Evolutionary conservation across 2,113 vertebrate genomes (phyloP), one percentile per base, ranked within the genome.

Genomic region (Oreotragus oreotragus): DNA sequence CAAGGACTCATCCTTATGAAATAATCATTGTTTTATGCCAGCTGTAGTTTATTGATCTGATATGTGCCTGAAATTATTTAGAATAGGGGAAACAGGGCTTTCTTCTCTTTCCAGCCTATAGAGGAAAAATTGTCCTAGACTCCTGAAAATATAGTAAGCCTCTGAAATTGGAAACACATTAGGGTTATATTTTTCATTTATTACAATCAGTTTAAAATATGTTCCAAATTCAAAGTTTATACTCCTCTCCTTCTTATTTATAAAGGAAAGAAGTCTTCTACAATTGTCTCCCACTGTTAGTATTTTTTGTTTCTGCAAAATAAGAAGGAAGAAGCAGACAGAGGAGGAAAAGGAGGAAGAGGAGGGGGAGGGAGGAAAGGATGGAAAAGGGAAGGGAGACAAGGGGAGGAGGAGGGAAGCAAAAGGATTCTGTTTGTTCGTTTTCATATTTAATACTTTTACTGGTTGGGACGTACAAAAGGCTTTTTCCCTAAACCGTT

Each of bases 41-140:
- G 8, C 79, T 95, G 28, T 92, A 51, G 84, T 84, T 53, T 64
- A 93, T 94, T 92, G 96, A 45, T 97, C 60, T 93, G 6, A 81
- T 83, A 90, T 91, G 36, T 60, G 33, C 55, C 95, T 98, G 79
- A 97, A 98, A 97, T 98, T 97, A 96, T 98, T 98, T 27, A 96
- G 85, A 94, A 94, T 87, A 45, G 58, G 13, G 28, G 51, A 94
- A 93, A 94, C 60, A 94, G 39, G 14, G 2, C 76, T 97, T 97
- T 96, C 87, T 97, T 93, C 12, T 91, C 10, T 58, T 92, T 93
- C 66, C 36, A 95, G 49, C 73, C 55, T 43, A 36, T 73, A 80
- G 64, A 79, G 64, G 49, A 95, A 93, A 97, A 92, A 85, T 73
- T 93, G 25, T 83, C 36, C 47, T 23, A 27, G 62, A 55, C 93